phyloP scores from a whole-genome alignment of 2,797 vertebrate species.

The Epinephelus awoara region DNA sequence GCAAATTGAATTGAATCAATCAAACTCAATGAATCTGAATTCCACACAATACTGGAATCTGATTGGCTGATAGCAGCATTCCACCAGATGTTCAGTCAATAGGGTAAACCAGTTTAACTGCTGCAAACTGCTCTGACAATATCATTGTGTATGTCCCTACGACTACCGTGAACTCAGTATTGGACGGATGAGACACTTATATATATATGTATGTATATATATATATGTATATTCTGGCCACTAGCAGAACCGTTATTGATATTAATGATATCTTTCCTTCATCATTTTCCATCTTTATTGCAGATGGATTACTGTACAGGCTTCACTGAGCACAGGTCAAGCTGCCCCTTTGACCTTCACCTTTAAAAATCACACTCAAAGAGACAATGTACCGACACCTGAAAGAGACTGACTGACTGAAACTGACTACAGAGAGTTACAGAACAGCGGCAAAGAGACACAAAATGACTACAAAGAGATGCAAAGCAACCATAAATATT shows the following conservation, averaged over 20 bases:
- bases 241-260: not conserved
- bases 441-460: too few relatives aligned
- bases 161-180: not conserved
- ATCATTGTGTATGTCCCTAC: not conserved
- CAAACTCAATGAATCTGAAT: not conserved
- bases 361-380: too few relatives aligned
- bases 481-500: too few relatives aligned
- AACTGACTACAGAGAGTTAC: too few relatives aligned
- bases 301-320: too few relatives aligned
- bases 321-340: too few relatives aligned
- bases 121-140: not conserved
- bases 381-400: too few relatives aligned
- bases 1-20: slow-evolving; percentile 13
- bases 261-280: not conserved
- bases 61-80: not conserved
- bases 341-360: too few relatives aligned
- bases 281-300: not conserved
- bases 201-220: not conserved
- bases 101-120: not conserved
- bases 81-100: not conserved
- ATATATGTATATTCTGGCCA: not conserved
- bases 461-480: too few relatives aligned
- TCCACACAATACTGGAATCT: not conserved
- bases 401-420: too few relatives aligned
- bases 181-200: not conserved